Conservation (phyloP, 1,140 invertebrate species). For the Drosophila arizonae region DNA sequence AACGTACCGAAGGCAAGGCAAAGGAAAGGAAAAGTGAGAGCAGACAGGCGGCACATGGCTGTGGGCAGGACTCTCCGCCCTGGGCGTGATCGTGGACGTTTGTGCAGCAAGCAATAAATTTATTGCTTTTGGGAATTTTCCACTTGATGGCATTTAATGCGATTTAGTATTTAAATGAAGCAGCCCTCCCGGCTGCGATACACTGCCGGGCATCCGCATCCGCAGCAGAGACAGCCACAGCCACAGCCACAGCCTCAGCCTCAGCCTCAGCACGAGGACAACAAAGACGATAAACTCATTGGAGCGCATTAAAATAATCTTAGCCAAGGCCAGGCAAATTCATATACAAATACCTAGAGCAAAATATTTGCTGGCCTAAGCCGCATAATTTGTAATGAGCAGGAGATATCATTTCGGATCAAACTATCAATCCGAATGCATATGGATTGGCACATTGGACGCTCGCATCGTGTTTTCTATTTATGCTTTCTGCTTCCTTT, state of each 20-base stretch:
- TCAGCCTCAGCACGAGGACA: slow-evolving; percentile 46
- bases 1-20: slow-evolving; percentile 25
- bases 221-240: slow-evolving; percentile 20
- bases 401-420: slow-evolving; percentile 11
- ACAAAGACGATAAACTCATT: slow-evolving; percentile 77
- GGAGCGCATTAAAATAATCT: slow-evolving; percentile 78
- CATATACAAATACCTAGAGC: slow-evolving; percentile 9
- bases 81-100: slow-evolving; percentile 44
- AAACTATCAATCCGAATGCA: slow-evolving; percentile 25
- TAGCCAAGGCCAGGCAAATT: slow-evolving; percentile 41
- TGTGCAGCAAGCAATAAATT: slow-evolving; percentile 68
- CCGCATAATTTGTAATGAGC: slow-evolving; percentile 43
- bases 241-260: slow-evolving; percentile 25
- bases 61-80: background rate
- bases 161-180: slow-evolving; percentile 82
- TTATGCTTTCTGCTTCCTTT: background rate
- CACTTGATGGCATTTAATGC: slow-evolving; percentile 81
- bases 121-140: slow-evolving; percentile 81
- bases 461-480: background rate
- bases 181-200: slow-evolving; percentile 36
- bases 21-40: slow-evolving; percentile 25
- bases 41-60: slow-evolving; percentile 6
- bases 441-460: background rate
- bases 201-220: slow-evolving; percentile 18
- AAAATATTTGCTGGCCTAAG: slow-evolving; percentile 40